Evolutionary conservation across 2,888 invertebrate genomes (phyloP), one percentile per base, ranked within the genome.

Genomic region (Agonum fuliginosum): DNA sequence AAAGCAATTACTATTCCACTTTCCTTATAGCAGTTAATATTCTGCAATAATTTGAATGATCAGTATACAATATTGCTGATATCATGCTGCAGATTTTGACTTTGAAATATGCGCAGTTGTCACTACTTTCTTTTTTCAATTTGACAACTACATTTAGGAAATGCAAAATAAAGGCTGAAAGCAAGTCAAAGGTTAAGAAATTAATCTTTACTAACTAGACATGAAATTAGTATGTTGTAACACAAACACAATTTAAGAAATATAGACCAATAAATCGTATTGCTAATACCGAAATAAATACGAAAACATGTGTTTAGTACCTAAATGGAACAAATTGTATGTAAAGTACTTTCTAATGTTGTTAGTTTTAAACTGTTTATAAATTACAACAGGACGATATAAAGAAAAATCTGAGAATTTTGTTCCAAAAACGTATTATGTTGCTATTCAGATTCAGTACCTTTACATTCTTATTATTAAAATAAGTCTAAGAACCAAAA

Each of bases 1-100:
- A 67, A 67, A 37, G 37, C 67, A 67, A 67, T 67, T 67, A 67
- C 22, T 37, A 20, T 67, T 67, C 19, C 41, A 62, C 58, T 30
- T 58, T 58, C 58, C 58, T 62, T 30, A 27, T 12, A 62, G 30
- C 30, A 17, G 14, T 62, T 22, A 14, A 14, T 62, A 30, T 62
- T 62, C 17, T 30, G 58, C 24, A 54, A 54, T 1, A 14, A 62
- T 30, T 34, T 62, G 54, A 22, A 20, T 54, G 24, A 2, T 1
- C 24, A 62, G 30, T 62, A 30, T 54, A 62, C 0, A 1, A 22
- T 54, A n/a, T 22, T 62, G 58, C 58, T 62, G 30, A 62, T 30
- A 17, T 62, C 58, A 62, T 30, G 58, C 12, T 30, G 34, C 3
- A 30, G 30, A 62, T 62, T 30, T 24, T 58, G 27, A 12, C 27